Evolutionary conservation across 2,888 invertebrate species (phyloP), one percentile per base, ranked within the genome.

Genomic region (Pheosia tremula): DNA sequence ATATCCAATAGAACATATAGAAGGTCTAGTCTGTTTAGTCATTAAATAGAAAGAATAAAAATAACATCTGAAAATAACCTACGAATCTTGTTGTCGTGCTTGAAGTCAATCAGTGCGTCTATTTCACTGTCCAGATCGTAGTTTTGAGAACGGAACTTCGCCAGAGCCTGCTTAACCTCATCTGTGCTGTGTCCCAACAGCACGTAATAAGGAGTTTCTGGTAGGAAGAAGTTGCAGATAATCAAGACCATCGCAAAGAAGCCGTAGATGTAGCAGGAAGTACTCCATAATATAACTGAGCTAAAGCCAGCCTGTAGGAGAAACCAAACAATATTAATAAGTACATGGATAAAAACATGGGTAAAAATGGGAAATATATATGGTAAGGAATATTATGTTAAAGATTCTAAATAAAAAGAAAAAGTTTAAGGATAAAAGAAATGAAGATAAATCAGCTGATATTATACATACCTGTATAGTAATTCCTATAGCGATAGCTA

Each of bases 401-500:
- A 24, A 1, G 24, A 24, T 24, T 24, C 24, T 24, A 24, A 24
- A 24, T 24, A 24, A 24, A 24, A 24, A 24, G 0, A 24, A 24
- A 24, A 24, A 24, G 24, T 1, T 24, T 0, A 41, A 41, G 0
- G 8, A 13, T n/a, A 49, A 11, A 9, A 5, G n/a, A 49, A 9
- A 9, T 49, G 13, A 49, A 49, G 5, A n/a, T 49, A 49, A 49
- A 10, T 49, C 2, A n/a, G 11, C 13, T 13, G 11, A 49, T n/a
- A 53, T 38, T 7, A 38, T 24, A 52, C 45, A 61, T 63, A 89
- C 92, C 87, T 88, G 86, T 39, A 87, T 66, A 11, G 95, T 85
- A 9, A 96, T 94, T 9, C 96, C 96, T 10, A 96, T 82, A 43
- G 96, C 95, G 10, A 96, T 92, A 5, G 94, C 94, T 0, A 96